Evolutionary conservation across 2,113 vertebrate genomes (phyloP), one percentile per base, ranked within the genome.

Genomic region (Varanus komodoensis): DNA sequence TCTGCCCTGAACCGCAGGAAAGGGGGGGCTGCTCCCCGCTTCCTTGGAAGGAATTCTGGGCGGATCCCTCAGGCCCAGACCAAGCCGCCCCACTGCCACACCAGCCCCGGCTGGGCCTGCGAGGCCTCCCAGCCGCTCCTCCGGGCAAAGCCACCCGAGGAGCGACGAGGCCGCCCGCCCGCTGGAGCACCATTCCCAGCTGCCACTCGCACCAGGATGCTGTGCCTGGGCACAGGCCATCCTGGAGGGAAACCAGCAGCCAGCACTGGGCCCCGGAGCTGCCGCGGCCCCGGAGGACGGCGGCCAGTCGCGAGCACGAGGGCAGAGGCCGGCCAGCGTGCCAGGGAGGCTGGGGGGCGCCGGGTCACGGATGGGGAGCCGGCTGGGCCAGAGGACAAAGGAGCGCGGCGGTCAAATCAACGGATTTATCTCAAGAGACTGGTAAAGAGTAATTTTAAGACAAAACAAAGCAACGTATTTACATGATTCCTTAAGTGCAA

Each of bases 401-500:
- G 95, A 91, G 87, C 84, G 87, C 94, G 95, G 93, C 94, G 93
- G 89, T 95, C 88, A 80, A 95, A 94, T 94, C 95, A 95, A 96
- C 90, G 95, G 91, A 93, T 0, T 96, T 91, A 95, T 82, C 93
- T 96, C 91, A 96, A 94, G 96, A 96, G 95, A 94, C 9, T 95
- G 94, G 95, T 96, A 52, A n/a, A 97, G 97, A 97, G 92, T 96
- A 71, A 57, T 93, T 95, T 97, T 96, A 91, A 96, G 74, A 95
- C 95, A 96, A 97, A 97, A 96, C 95, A 96, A 95, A 79, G 96
- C 96, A 97, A 97, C 96, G 44, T 97, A 98, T 97, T 97, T 98
- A 98, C 97, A 98, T 91, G 96, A 97, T 97, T 97, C 97, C 95
- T 83, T 95, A 97, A 98, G 98, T 98, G 98, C 98, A 99, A 99